Evolutionary conservation across 2,888 invertebrate species (phyloP).

Genomic region (Slavum lentiscoides): DNA sequence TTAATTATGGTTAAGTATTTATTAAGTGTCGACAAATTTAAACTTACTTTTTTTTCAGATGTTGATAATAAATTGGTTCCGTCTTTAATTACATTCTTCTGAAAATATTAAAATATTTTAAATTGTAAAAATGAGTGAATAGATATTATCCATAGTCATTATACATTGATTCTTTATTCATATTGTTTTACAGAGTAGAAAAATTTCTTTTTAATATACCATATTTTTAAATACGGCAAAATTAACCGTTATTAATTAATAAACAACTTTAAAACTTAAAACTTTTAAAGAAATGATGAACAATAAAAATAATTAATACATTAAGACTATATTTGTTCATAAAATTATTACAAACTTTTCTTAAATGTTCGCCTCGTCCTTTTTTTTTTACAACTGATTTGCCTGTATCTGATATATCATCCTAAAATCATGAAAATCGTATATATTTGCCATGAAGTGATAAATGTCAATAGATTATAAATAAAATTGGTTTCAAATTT

Average conservation of each 20-base stretch:
- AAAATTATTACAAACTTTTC: conserved; percentile 22
- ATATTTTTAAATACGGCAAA: not conserved
- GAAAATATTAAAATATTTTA: not conserved
- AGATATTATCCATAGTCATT: not conserved
- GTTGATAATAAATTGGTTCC: not conserved
- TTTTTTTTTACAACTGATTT: not conserved
- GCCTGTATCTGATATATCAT: not conserved
- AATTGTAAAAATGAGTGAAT: not conserved
- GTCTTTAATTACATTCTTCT: conserved; percentile 11
- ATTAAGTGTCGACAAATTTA: not conserved
- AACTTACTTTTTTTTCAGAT: conserved; percentile 4
- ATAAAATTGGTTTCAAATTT: conserved; percentile 7
- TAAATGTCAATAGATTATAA: not conserved
- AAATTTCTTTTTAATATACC: not conserved
- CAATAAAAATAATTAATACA: not conserved
- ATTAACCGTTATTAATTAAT: not conserved
- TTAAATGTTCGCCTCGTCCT: not conserved
- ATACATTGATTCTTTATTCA: not conserved
- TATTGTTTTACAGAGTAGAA: not conserved
- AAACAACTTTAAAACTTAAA: not conserved
- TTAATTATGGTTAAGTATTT: not conserved
- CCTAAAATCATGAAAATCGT: conserved; percentile 26
- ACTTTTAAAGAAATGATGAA: not conserved
- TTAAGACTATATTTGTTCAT: not conserved
- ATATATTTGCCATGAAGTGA: not conserved